These are phyloP conservation scores for Leptinotarsa peninsularis DNA, from an alignment of 2,888 invertebrate genomes.

Conservation along the genomic window DNA sequence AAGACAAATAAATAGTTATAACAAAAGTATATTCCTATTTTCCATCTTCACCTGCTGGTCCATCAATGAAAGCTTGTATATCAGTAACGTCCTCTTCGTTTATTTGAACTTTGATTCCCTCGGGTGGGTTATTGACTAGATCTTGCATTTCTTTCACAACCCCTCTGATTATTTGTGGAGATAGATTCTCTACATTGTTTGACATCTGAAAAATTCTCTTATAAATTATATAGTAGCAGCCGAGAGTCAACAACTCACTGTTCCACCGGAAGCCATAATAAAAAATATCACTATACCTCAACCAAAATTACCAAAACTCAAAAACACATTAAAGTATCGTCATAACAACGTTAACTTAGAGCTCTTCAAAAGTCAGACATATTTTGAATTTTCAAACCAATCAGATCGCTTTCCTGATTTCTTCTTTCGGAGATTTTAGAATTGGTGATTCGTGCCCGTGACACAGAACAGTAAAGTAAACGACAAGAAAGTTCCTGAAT, in stretches of 20 bases:
- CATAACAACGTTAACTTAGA: constrained; percentile 53
- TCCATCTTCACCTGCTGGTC: constrained; percentile 72
- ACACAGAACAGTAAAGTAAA: too few relatives aligned
- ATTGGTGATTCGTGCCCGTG: not conserved
- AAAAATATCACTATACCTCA: constrained; percentile 49
- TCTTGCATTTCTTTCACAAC: constrained; percentile 91
- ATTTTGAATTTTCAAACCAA: constrained; percentile 59
- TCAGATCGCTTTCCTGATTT: constrained; percentile 43
- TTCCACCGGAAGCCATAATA: constrained; percentile 51
- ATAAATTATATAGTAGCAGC: constrained; percentile 20
- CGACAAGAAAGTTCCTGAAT: too few relatives aligned
- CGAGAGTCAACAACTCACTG: constrained; percentile 45
- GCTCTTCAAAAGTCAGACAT: constrained; percentile 47
- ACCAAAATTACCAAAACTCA: constrained; percentile 43
- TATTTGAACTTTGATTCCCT: constrained; percentile 89
- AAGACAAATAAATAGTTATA: constrained; percentile 24
- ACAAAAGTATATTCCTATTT: constrained; percentile 10
- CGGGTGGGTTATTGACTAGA: constrained; percentile 84
- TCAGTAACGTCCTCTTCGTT: constrained; percentile 95
- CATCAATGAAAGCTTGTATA: constrained; percentile 91
- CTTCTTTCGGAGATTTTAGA: not conserved
- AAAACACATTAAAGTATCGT: constrained; percentile 47
- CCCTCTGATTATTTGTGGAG: constrained; percentile 90
- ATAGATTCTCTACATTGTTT: constrained; percentile 90
- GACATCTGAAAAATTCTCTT: constrained; percentile 73